Conservation (phyloP, 1,140 invertebrate genomes). For the Pemphigus obesinymphae region DNA sequence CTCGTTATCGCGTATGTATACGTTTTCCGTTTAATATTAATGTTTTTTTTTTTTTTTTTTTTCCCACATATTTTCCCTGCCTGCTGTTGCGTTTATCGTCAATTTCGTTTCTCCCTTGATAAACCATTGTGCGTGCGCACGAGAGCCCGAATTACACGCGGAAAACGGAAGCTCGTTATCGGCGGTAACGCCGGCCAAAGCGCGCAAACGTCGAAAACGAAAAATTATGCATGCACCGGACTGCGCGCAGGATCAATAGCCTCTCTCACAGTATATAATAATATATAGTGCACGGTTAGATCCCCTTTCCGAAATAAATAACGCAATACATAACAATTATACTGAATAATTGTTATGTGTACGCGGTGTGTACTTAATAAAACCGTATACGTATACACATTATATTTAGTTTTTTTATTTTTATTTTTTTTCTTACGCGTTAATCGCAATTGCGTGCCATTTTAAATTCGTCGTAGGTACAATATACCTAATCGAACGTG, state of each 20-base stretch:
- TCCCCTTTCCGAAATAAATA: no score
- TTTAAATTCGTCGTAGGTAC: constrained; percentile 4
- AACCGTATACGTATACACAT: not conserved
- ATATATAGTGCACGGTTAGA: not conserved
- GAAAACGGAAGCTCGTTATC: constrained; percentile 38
- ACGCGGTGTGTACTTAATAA: not conserved
- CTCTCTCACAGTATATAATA: not conserved
- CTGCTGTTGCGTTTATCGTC: not conserved
- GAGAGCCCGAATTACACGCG: constrained; percentile 9
- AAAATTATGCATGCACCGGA: constrained; percentile 12
- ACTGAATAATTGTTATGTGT: not conserved
- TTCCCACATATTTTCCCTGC: not conserved
- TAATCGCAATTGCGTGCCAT: constrained; percentile 28
- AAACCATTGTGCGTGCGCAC: not conserved
- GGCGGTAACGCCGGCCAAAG: not conserved
- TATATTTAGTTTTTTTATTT: constrained; percentile 2
- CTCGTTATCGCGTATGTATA: not conserved
- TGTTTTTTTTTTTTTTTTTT: not conserved
- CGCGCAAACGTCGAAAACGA: not conserved
- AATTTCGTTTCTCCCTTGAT: constrained; percentile 10
- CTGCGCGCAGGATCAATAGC: constrained; percentile 18
- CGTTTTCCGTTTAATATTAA: constrained; percentile 23
- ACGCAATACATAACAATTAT: no score
- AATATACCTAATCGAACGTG: constrained; percentile 26
- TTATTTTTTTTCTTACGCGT: constrained; percentile 4